phyloP scores from a whole-genome alignment of 2,888 invertebrate species.

The Temnothorax ravouxi region DNA sequence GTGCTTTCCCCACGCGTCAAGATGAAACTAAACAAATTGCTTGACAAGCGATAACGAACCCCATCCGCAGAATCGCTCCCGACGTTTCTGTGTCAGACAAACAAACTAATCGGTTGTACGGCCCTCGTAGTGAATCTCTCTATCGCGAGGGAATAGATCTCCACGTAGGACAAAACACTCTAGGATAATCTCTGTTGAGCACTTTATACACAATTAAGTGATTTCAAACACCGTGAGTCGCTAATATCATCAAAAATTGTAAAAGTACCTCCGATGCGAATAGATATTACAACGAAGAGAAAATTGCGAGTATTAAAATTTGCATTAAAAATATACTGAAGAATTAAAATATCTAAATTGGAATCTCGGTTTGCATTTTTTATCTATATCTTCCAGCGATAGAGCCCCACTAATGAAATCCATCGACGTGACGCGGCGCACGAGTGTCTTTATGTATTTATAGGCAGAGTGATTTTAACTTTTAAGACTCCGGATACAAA shows the following conservation, averaged over 20 bases:
- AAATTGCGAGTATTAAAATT: background rate
- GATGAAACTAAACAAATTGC: slow-evolving; percentile 83
- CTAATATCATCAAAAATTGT: background rate
- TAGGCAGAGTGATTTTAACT: slow-evolving; percentile 67
- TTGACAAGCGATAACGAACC: slow-evolving; percentile 67
- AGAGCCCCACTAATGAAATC: background rate
- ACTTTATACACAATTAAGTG: slow-evolving; percentile 14
- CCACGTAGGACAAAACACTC: slow-evolving; percentile 27
- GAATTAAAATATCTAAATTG: background rate
- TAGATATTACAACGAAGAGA: background rate
- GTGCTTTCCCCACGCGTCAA: slow-evolving; percentile 74
- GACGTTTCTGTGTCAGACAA: slow-evolving; percentile 53
- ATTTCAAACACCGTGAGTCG: background rate
- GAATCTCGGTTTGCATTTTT: background rate
- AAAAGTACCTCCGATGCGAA: background rate
- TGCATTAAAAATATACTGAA: background rate
- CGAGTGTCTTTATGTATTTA: slow-evolving; percentile 62
- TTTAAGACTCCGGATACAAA: slow-evolving; percentile 63
- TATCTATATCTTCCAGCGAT: background rate
- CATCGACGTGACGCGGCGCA: slow-evolving; percentile 35
- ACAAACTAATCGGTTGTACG: slow-evolving; percentile 49
- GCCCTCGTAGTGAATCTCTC: slow-evolving; percentile 3
- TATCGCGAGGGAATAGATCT: slow-evolving; percentile 1
- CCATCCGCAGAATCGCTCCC: slow-evolving; percentile 59
- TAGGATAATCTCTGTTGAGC: slow-evolving; percentile 5